Percentiles rank a stretch among this genome's conserved stretches.
phyloP scores from a whole-genome alignment of 2,888 invertebrate species.

The Cistogaster globosa region DNA sequence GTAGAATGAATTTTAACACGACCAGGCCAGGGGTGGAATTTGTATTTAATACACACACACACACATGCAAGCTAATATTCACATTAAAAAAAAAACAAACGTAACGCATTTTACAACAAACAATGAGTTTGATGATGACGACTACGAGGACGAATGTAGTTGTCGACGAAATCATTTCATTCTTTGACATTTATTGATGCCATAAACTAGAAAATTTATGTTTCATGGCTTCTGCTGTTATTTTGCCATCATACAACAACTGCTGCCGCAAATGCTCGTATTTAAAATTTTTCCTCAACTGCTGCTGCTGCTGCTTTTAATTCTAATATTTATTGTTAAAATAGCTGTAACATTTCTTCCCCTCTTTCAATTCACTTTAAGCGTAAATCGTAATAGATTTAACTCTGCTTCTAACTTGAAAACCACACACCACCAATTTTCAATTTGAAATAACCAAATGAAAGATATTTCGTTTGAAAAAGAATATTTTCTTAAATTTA shows the following conservation, averaged over 20 bases:
- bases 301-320: conserved; percentile 7
- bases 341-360: conserved; percentile 21
- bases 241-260: conserved; percentile 49
- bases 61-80: neutral
- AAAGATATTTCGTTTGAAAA: conserved; percentile 20
- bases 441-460: conserved; percentile 37
- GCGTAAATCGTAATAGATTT: conserved; percentile 10
- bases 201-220: conserved; percentile 83
- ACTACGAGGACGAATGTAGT: conserved; percentile 52
- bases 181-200: conserved; percentile 83
- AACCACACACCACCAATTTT: conserved; percentile 53
- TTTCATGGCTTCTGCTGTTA: conserved; percentile 67
- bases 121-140: conserved; percentile 22
- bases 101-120: conserved; percentile 50
- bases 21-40: conserved; percentile 67
- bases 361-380: neutral
- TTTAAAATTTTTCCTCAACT: neutral
- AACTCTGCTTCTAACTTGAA: conserved; percentile 29
- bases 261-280: conserved; percentile 39
- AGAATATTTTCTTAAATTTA: conserved; percentile 8
- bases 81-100: neutral
- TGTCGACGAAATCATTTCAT: conserved; percentile 79
- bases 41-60: conserved; percentile 61
- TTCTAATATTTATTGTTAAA: conserved; percentile 15
- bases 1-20: conserved; percentile 33